phyloP scores from a whole-genome alignment of 2,888 invertebrate species.

The Trachelus troglodyta region DNA sequence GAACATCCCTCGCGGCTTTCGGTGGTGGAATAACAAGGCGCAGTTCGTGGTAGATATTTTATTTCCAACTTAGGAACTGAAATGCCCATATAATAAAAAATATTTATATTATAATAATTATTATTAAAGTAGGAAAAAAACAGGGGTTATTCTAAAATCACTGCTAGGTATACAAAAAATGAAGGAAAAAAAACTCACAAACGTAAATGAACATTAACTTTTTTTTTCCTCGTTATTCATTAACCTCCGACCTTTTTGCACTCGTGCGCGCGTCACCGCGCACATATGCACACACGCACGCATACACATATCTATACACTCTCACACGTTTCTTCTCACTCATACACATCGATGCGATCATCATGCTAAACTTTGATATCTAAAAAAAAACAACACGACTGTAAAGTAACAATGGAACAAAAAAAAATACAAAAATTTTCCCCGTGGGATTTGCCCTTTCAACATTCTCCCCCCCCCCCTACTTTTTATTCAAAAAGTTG shows the following conservation, averaged over 20 bases:
- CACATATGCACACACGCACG: not conserved
- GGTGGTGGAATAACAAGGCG: constrained; percentile 6
- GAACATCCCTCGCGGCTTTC: not conserved
- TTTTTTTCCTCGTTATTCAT: constrained; percentile 23
- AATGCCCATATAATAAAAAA: constrained; percentile 60
- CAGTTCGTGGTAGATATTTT: constrained; percentile 52
- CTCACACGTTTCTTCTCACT: not conserved
- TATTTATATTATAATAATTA: constrained; percentile 48
- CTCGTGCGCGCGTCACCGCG: not conserved
- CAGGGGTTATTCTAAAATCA: constrained; percentile 48
- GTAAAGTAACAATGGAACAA: constrained; percentile 42
- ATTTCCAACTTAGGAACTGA: constrained; percentile 60
- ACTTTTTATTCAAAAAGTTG: not conserved
- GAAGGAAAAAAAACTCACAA: constrained; percentile 33
- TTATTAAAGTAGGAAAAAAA: constrained; percentile 45
- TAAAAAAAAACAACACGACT: constrained; percentile 42
- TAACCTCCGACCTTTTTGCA: constrained; percentile 10
- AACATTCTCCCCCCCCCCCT: not conserved
- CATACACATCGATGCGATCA: constrained; percentile 9
- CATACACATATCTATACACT: not conserved
- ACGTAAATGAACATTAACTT: constrained; percentile 38
- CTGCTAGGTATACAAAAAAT: constrained; percentile 42
- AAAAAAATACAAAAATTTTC: constrained; percentile 46
- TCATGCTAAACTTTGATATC: constrained; percentile 20
- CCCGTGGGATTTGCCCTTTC: constrained; percentile 47